Percentiles rank a stretch among this genome's conserved stretches.
Conservation (phyloP, 2,797 vertebrate species). For the Strix occidentalis region DNA sequence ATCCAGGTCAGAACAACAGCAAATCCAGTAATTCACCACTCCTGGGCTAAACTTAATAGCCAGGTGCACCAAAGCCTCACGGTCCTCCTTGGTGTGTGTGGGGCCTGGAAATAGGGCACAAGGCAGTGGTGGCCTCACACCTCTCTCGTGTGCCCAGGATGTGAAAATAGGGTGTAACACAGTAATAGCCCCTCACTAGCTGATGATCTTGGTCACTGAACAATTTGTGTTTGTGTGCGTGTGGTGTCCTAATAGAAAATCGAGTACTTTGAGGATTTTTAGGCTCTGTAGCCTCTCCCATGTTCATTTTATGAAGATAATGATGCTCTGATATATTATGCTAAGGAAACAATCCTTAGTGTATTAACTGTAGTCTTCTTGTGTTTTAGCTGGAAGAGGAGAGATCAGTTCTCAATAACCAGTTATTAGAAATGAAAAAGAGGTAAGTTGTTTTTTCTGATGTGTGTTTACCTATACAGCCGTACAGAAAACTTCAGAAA, state of each 20-base stretch:
- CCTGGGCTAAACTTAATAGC: neutral
- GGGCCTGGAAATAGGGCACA: accelerated
- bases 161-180: neutral
- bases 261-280: neutral
- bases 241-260: neutral
- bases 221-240: neutral
- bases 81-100: accelerated
- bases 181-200: neutral
- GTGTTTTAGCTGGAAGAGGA: constrained; percentile 87
- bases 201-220: neutral
- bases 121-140: neutral
- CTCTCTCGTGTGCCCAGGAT: neutral
- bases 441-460: constrained; percentile 79
- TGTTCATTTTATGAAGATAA: neutral
- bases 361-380: neutral
- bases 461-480: neutral
- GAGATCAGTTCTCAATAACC: constrained; percentile 87
- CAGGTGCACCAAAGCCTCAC: accelerated
- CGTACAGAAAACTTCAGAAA: neutral
- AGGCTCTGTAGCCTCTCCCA: neutral
- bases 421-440: constrained; percentile 91
- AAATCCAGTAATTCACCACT: neutral
- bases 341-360: neutral
- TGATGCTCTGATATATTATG: neutral
- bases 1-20: neutral